Evolutionary conservation across 2,113 vertebrate species (phyloP).

Genomic region (Clupea harengus): DNA sequence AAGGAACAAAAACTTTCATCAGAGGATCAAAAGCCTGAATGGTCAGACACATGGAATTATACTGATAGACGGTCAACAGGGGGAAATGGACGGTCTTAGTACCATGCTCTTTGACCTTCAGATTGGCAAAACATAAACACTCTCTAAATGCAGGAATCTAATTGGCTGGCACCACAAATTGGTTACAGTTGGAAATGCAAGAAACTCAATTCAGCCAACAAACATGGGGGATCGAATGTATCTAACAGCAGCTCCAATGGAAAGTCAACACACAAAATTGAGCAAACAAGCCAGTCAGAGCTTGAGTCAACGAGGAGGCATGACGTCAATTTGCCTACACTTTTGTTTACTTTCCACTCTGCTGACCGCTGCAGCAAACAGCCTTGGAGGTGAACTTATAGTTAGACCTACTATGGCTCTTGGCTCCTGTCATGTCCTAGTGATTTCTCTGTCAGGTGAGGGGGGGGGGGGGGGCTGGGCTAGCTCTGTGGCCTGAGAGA

Average conservation of each 20-base stretch:
- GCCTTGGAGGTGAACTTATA: background rate
- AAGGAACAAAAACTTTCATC: no score
- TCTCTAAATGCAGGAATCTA: background rate
- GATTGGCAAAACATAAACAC: background rate
- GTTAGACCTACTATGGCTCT: background rate
- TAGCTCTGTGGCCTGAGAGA: constrained; percentile 22
- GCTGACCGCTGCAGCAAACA: background rate
- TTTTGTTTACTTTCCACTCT: background rate
- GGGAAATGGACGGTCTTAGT: background rate
- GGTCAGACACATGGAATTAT: background rate
- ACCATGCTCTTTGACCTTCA: background rate
- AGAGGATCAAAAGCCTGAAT: background rate
- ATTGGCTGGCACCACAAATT: background rate
- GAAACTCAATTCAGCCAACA: background rate
- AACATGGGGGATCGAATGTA: background rate
- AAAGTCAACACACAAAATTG: background rate
- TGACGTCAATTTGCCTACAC: background rate
- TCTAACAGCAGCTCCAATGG: background rate
- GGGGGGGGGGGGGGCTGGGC: constrained; percentile 14
- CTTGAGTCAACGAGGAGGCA: background rate
- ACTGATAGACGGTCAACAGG: background rate
- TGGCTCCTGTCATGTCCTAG: constrained; percentile 14
- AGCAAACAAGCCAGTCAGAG: background rate
- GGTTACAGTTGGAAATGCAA: background rate
- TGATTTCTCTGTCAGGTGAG: constrained; percentile 46